Evolutionary conservation across 2,797 vertebrate species (phyloP), one percentile per base, ranked within the genome.

Genomic region (Cossypha heuglini): DNA sequence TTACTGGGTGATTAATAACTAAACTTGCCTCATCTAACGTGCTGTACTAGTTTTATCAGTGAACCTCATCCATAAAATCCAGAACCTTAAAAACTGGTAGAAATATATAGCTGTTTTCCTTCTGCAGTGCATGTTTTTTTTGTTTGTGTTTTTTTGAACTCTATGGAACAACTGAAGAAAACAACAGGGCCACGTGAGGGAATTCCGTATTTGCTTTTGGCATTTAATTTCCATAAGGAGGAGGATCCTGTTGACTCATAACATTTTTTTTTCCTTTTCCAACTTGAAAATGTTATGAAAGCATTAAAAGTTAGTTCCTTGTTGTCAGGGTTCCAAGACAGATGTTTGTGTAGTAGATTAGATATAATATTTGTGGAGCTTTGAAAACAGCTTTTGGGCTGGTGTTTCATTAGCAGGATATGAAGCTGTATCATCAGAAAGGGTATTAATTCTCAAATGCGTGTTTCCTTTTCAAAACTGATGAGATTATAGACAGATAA

Each of bases 121-220:
- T 78, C 38, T 83, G 19, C 48, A 38, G 0, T n/a, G 2, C 25
- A 19, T 11, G 48, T 5, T 15, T 26, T 26, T 49, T 26, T 13
- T 51, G 14, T 28, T 48, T 48, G 13, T 17, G 40, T n/a, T 62
- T 62, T 38, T 59, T 68, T n/a, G 0, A 74, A 62, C n/a, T 88
- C 66, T 69, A 2, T 92, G 88, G 77, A 86, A 96, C 94, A 94
- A 58, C 58, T 40, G 79, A 86, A 88, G 54, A 84, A 94, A 91
- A 68, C 87, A 94, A 28, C 88, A 88, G 52, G 45, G 62, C 61
- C 68, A 86, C 22, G 33, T 94, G 91, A 95, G 93, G 90, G 93
- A 96, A 94, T 95, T 96, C 94, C 92, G 8, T 55, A 52, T 92
- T 93, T 93, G 92, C 67, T 95, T 94, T 93, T 92, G 88, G 77